Evolutionary conservation across 2,113 vertebrate species (phyloP).

Genomic region (Ciconia maguari): DNA sequence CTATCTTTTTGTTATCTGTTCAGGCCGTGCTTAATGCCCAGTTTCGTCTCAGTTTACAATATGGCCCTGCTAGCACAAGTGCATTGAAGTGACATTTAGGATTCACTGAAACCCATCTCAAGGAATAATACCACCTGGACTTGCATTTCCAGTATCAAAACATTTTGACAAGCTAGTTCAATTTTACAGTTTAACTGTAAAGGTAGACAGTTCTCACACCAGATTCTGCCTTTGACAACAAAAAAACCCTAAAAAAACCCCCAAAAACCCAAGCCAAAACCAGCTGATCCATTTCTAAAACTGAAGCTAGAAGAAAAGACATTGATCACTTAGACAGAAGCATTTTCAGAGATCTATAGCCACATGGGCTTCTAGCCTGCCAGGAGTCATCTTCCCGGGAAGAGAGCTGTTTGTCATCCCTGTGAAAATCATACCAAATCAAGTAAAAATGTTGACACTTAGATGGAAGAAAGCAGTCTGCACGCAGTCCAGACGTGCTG

Average conservation of each 20-base stretch:
- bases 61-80: not conserved
- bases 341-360: not conserved
- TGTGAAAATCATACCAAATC: not conserved
- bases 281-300: not conserved
- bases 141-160: not conserved
- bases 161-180: not conserved
- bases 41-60: not conserved
- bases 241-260: no score
- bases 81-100: not conserved
- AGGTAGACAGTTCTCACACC: not conserved
- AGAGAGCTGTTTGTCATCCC: not conserved
- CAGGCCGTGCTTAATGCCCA: not conserved
- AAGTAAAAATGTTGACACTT: not conserved
- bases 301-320: not conserved
- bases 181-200: not conserved
- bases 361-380: not conserved
- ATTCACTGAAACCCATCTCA: not conserved
- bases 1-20: not conserved
- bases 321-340: not conserved
- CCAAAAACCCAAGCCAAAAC: not conserved
- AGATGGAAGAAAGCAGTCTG: not conserved
- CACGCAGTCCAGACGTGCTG: not conserved
- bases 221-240: not conserved
- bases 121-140: not conserved
- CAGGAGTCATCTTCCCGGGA: not conserved